Evolutionary conservation across 2,888 invertebrate species (phyloP), one percentile per base, ranked within the genome.

Genomic region (Loripinus fragilis): DNA sequence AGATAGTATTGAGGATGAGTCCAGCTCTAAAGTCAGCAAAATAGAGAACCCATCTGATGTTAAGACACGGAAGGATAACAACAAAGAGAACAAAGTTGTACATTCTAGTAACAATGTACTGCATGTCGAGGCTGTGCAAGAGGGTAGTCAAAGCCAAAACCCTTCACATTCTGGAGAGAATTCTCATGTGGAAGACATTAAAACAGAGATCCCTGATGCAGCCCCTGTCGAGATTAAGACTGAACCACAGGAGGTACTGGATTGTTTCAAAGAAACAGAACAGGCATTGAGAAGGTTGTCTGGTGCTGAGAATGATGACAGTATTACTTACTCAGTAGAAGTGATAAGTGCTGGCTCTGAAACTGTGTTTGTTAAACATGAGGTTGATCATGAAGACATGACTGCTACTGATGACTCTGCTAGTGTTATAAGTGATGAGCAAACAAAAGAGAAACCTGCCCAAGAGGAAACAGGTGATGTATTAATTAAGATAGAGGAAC

Each of bases 271-370:
- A 70, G 97, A 98, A 93, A 97, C 98, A 2, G 97, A 97, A 92
- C 97, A 97, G 0, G 97, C 97, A 0, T 93, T 98, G 41, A 97
- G 97, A 93, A 96, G 96, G 87, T 94, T 98, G n/a, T 97, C 97
- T 0, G 97, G 97, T 23, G 97, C 96, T 92, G 97, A 97, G 96
- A 96, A 96, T 71, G 87, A 50, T 0, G 41, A 71, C 3, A 45
- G 42, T 38, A 25, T 71, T 35, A 30, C 70, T 25, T 70, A 52
- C 23, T 38, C 70, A 10, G 55, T 70, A 38, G 45, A 70, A 30
- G 10, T 52, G 23, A 17, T 48, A 10, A 70, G 33, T 17, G 48
- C 20, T 12, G 64, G 72, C 30, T 28, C 41, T 33, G 65, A 75
- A 28, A 52, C 66, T 12, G 74, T 66, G 2, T 71, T 30, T 55